Evolutionary conservation across 2,797 vertebrate species (phyloP).

Genomic region (Crocodylus rhombifer): DNA sequence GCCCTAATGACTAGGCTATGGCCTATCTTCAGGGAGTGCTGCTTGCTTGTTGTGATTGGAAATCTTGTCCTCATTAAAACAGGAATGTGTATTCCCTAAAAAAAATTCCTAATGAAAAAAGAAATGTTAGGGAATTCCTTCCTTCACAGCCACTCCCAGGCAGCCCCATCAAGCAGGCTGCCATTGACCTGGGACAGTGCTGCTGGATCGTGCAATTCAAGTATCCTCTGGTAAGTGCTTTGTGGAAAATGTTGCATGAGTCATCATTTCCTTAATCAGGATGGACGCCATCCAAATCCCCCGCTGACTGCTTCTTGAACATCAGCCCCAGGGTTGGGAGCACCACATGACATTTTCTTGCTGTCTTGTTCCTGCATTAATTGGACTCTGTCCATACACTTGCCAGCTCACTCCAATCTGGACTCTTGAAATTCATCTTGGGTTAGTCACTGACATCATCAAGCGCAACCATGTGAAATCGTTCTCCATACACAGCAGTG

Average conservation of each 20-base stretch:
- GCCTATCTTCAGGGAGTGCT: no score
- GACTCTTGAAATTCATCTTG: background rate
- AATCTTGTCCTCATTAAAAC: no score
- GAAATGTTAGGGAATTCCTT: no score
- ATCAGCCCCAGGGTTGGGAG: background rate
- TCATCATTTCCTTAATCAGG: constrained; percentile 9
- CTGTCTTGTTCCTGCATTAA: background rate
- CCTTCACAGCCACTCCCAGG: background rate
- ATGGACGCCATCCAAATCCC: constrained; percentile 11
- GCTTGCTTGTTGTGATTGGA: no score
- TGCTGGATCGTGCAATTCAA: background rate
- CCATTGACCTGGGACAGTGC: background rate
- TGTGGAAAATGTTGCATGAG: background rate
- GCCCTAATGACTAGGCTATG: no score
- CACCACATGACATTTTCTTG: background rate
- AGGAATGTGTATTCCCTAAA: no score
- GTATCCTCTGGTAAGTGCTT: background rate
- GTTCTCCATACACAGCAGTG: no score
- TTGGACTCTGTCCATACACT: background rate
- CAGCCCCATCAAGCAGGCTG: background rate
- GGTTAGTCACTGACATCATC: background rate
- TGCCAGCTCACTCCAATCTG: background rate
- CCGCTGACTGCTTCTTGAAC: background rate
- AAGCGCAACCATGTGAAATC: background rate
- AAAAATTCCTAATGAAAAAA: no score